Base-by-base conservation (phyloP, 2,797 vertebrate species). In the Perodicticus potto region DNA sequence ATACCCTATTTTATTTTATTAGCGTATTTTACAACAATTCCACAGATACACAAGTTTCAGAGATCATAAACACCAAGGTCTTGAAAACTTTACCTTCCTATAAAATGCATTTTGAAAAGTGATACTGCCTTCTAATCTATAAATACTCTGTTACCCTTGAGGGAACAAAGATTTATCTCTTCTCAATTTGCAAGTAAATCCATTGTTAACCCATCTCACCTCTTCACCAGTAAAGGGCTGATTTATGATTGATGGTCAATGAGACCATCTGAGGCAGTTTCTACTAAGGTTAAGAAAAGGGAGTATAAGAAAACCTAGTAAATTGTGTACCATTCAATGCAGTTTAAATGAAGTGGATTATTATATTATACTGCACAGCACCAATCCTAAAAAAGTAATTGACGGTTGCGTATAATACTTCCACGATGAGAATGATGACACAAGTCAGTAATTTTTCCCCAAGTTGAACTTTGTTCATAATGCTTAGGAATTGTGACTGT, bases 181-280 rank as follows among this genome's bases (percentile, higher is more conserved):
- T 94, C 94, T 95, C 86, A 88, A 92, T 98, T 97, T 97, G 96
- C 93, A 97, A 94, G 91, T 94, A 97, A 97, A 96, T 97, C 86
- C 77, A 92, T 87, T 96, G 96, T 96, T 97, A 97, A 97, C 96
- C 96, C 82, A 94, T 83, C 59, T 97, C 95, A 97, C 96, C 91
- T 96, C 83, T 93, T 95, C 93, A 91, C 93, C 89, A 97, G 63
- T 96, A 97, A 97, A 94, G 53, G 55, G 23, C 73, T 96, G 89
- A 97, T 97, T 96, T 96, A 97, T 96, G 96, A 96, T 86, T 55
- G 5, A 93, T 4, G 7, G 57, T 82, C 96, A 96, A n/a, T 86
- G 69, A 95, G 95, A 82, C 76, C n/a, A 88, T 80, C 3, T 61
- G 61, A 96, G 55, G 37, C 20, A 34, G 34, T 84, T 84, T 96